phyloP scores from a whole-genome alignment of 2,797 vertebrate genomes.

The Phaenicophaeus curvirostris region DNA sequence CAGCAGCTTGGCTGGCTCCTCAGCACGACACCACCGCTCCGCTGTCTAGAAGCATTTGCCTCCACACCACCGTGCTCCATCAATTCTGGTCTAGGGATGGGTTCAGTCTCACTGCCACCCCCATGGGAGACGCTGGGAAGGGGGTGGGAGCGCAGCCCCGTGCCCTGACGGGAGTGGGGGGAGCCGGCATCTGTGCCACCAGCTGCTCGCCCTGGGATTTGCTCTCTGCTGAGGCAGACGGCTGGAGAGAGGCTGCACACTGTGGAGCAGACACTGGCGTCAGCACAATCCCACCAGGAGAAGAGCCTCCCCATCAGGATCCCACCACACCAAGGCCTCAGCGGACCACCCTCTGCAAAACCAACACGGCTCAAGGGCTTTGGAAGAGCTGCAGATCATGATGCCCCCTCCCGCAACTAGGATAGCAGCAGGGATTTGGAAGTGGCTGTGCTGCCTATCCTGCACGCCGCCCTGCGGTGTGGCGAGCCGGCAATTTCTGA shows the following conservation, averaged over 20 bases:
- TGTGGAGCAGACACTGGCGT: not conserved
- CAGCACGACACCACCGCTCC: fast-evolving
- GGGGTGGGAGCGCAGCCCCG: not conserved
- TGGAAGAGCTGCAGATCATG: not conserved
- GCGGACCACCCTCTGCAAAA: not conserved
- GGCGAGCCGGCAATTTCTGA: fast-evolving
- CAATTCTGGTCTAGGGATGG: not conserved
- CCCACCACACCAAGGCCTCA: fast-evolving
- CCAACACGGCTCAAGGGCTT: not conserved
- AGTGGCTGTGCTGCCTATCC: fast-evolving
- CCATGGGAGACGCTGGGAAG: not conserved
- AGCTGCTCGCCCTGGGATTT: slow-evolving; percentile 7
- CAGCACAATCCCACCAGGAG: slow-evolving; percentile 11
- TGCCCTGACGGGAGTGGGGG: not conserved
- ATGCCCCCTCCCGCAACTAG: not conserved
- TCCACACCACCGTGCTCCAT: fast-evolving
- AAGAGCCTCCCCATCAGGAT: not conserved
- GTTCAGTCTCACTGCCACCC: fast-evolving
- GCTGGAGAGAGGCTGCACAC: not conserved
- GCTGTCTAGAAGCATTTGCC: fast-evolving
- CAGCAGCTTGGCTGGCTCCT: fast-evolving
- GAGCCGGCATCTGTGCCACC: slow-evolving; percentile 20
- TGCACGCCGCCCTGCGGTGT: fast-evolving
- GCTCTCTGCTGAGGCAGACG: not conserved
- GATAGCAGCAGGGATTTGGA: fast-evolving